phyloP scores from a whole-genome alignment of 2,113 vertebrate species.

The Coptodon bakossiorum region DNA sequence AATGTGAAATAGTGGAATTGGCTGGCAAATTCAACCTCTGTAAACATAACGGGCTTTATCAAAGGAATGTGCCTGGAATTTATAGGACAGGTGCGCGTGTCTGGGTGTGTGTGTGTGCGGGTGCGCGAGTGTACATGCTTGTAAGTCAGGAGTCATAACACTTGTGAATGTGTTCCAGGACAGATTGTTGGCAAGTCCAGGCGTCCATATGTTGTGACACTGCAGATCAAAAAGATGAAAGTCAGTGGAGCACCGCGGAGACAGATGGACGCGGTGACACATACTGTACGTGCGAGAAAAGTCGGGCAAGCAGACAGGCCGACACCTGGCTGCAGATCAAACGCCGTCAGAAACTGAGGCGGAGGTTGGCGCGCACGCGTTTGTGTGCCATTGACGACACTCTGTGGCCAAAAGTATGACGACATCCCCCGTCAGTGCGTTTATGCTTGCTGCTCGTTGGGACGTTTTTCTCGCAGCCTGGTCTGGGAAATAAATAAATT shows the following conservation, averaged over 20 bases:
- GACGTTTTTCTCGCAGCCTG: not conserved
- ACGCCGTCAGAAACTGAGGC: not conserved
- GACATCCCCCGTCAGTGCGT: not conserved
- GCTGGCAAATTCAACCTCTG: not conserved
- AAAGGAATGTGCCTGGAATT: not conserved
- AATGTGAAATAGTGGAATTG: not conserved
- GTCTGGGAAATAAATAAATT: not conserved
- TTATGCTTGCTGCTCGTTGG: not conserved
- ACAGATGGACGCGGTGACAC: slow-evolving; percentile 57
- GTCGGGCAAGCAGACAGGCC: not conserved
- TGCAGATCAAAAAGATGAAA: slow-evolving; percentile 45
- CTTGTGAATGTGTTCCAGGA: not conserved
- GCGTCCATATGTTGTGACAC: slow-evolving; percentile 46
- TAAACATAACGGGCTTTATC: not conserved
- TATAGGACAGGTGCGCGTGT: not conserved
- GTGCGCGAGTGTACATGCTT: not conserved
- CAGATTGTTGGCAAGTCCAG: slow-evolving; percentile 31
- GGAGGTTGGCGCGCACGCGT: not conserved
- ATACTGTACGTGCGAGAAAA: not conserved
- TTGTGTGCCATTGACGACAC: not conserved
- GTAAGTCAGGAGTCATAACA: not conserved
- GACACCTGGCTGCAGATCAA: slow-evolving; percentile 19
- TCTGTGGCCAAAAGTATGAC: not conserved
- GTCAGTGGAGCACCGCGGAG: slow-evolving; percentile 3
- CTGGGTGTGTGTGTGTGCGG: not conserved